Conservation (phyloP, 2,888 invertebrate genomes). For the Nineta flava region DNA sequence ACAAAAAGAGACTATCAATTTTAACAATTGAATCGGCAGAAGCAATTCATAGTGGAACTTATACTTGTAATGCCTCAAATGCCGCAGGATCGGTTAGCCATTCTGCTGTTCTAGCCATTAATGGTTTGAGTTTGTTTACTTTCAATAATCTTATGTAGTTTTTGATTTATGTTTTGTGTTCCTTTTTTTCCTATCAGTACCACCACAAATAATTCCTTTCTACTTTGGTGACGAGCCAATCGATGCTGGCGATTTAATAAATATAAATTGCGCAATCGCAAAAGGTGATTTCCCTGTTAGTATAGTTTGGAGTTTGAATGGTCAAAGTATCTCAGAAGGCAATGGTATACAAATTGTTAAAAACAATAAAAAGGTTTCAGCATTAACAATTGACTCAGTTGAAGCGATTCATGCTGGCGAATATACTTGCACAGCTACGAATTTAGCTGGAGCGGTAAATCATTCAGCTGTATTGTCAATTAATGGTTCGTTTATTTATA, state of each 20-base stretch:
- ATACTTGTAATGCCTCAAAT: slow-evolving; percentile 47
- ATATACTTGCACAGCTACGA: slow-evolving; percentile 44
- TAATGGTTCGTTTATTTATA: slow-evolving; percentile 27
- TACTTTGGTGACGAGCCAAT: slow-evolving; percentile 56
- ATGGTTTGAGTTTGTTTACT: not conserved
- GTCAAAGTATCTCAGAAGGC: slow-evolving; percentile 27
- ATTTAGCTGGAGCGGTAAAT: slow-evolving; percentile 37
- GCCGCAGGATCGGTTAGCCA: slow-evolving; percentile 44
- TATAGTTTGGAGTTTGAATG: slow-evolving; percentile 53
- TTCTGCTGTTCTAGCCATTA: slow-evolving; percentile 42
- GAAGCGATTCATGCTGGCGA: slow-evolving; percentile 42
- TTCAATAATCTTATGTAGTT: not conserved
- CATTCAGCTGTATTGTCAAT: slow-evolving; percentile 37
- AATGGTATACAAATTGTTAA: slow-evolving; percentile 36
- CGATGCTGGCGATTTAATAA: slow-evolving; percentile 21
- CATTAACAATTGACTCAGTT: slow-evolving; percentile 44
- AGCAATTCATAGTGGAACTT: slow-evolving; percentile 44
- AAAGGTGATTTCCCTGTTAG: slow-evolving; percentile 64
- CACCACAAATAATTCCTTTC: slow-evolving; percentile 64
- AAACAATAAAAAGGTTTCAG: slow-evolving; percentile 44
- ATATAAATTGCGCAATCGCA: slow-evolving; percentile 42
- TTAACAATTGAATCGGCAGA: slow-evolving; percentile 44
- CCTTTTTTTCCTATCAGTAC: slow-evolving; percentile 32
- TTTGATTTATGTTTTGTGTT: not conserved
- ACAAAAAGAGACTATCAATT: slow-evolving; percentile 34